phyloP scores from a whole-genome alignment of 1,140 invertebrate species.

The Euborellia annulipes region DNA sequence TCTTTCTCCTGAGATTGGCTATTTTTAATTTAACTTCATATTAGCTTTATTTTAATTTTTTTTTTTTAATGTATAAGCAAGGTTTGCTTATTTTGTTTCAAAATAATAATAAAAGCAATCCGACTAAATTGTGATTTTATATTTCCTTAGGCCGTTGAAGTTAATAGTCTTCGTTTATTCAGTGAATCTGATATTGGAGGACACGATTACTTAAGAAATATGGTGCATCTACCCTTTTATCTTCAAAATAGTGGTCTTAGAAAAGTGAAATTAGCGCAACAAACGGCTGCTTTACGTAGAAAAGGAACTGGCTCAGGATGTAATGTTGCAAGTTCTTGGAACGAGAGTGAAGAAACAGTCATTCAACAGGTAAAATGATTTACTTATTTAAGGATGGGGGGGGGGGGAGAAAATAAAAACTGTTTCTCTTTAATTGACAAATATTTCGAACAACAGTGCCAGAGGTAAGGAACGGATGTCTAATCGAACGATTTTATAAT shows the following conservation, averaged over 20 bases:
- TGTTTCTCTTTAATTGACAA: no score
- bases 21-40: no score
- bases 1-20: no score
- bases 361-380: no score
- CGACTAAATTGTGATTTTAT: no score
- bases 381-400: no score
- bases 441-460: no score
- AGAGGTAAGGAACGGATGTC: no score
- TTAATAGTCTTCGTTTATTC: constrained; percentile 70
- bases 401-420: no score
- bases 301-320: constrained; percentile 11
- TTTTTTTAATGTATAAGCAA: not conserved
- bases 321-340: constrained; percentile 19
- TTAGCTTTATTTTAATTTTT: not conserved
- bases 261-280: constrained; percentile 72
- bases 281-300: constrained; percentile 38
- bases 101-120: no score
- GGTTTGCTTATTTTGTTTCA: constrained; percentile 9
- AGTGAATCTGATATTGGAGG: constrained; percentile 81
- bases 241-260: constrained; percentile 89
- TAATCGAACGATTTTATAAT: no score
- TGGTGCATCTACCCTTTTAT: constrained; percentile 95
- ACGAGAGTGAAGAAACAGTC: constrained; percentile 32
- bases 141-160: constrained; percentile 68
- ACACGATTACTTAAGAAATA: constrained; percentile 87